Percentiles rank a stretch among this genome's conserved stretches.
Evolutionary conservation across 2,888 invertebrate genomes (phyloP).

Genomic region (Acleris laterana): DNA sequence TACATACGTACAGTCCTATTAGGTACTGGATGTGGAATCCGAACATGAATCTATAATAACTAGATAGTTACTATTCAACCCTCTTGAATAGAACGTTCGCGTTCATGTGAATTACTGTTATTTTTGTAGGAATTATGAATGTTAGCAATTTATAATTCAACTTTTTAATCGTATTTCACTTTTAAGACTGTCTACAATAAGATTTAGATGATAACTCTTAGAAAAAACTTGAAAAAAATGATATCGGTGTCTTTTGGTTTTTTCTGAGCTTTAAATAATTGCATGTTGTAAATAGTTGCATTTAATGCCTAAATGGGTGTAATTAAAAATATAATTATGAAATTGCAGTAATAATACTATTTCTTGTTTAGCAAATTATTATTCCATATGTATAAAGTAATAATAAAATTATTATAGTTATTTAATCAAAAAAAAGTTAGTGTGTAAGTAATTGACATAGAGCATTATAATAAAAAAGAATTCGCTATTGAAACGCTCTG

Average conservation of each 20-base stretch:
- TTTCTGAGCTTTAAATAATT: constrained; percentile 5
- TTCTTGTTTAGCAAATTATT: constrained; percentile 10
- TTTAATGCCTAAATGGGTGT: constrained; percentile 27
- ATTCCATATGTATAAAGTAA: constrained; percentile 12
- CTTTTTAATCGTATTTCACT: constrained; percentile 37
- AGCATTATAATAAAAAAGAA: not conserved
- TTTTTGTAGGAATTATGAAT: not conserved
- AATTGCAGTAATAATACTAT: not conserved
- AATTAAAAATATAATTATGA: constrained; percentile 1
- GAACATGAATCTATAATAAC: too few relatives aligned
- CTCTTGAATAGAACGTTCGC: too few relatives aligned
- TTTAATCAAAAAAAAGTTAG: not conserved
- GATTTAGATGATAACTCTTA: constrained; percentile 31
- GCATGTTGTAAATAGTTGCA: constrained; percentile 19
- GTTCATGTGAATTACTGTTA: not conserved
- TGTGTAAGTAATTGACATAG: not conserved
- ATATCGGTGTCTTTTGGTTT: constrained; percentile 10
- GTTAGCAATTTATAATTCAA: constrained; percentile 12
- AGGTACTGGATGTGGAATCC: too few relatives aligned
- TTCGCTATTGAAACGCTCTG: constrained; percentile 8
- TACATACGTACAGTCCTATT: too few relatives aligned
- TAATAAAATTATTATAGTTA: constrained; percentile 1
- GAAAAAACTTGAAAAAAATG: not conserved
- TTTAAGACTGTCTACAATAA: constrained; percentile 35
- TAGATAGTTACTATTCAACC: too few relatives aligned